Evolutionary conservation across 2,797 vertebrate genomes (phyloP).

Genomic region (Gymnoscopelus microlampas): DNA sequence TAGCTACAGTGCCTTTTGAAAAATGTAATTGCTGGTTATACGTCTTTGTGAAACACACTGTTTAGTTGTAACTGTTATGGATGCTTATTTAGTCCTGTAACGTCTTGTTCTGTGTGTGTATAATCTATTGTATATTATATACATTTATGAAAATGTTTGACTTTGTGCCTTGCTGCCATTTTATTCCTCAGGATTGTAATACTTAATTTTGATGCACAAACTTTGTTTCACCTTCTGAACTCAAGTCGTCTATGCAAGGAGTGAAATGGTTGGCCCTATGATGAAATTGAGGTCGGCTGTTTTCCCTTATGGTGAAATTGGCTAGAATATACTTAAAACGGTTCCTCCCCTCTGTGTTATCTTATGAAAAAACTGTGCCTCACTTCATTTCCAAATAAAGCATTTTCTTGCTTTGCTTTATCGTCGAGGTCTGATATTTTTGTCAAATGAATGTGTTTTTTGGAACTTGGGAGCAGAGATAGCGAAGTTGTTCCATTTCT

Average conservation of each 20-base stretch:
- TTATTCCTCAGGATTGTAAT: conserved; percentile 69
- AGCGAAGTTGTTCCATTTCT: conserved; percentile 54
- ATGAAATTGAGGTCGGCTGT: conserved; percentile 44
- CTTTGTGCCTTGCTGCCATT: conserved; percentile 72
- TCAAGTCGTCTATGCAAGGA: conserved; percentile 55
- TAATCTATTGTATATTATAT: conserved; percentile 40
- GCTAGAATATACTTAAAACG: conserved; percentile 36
- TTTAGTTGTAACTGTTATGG: conserved; percentile 49
- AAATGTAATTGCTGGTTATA: conserved; percentile 38
- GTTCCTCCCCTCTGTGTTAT: conserved; percentile 58
- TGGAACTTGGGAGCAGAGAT: conserved; percentile 42
- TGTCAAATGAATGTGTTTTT: conserved; percentile 78
- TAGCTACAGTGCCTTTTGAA: conserved; percentile 36
- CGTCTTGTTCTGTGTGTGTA: conserved; percentile 49
- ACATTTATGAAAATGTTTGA: conserved; percentile 60
- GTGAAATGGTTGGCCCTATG: conserved; percentile 37
- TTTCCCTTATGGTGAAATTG: conserved; percentile 32
- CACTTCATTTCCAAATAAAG: conserved; percentile 44
- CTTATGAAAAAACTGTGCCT: conserved; percentile 60
- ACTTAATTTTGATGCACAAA: conserved; percentile 53
- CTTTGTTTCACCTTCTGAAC: conserved; percentile 27
- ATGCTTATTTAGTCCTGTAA: conserved; percentile 48
- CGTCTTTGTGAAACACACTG: conserved; percentile 43
- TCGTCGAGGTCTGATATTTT: conserved; percentile 33
- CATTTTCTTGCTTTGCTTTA: conserved; percentile 38